Percentiles rank a stretch among this genome's conserved stretches.
Conservation (phyloP, 92 coral and sea anemone species). For the Epizoanthus stellaris region DNA sequence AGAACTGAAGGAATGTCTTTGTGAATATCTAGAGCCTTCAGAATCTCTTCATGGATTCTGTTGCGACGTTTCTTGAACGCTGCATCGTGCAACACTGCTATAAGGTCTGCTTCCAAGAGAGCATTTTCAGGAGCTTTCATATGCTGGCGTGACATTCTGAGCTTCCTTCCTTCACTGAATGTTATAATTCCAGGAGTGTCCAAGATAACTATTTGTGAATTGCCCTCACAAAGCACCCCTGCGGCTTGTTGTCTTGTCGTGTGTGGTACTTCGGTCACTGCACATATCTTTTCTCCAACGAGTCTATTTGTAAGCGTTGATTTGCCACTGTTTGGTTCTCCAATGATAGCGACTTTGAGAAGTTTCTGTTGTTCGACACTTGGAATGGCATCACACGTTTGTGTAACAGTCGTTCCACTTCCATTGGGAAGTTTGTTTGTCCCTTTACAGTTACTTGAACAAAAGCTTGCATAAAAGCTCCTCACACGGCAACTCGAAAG, state of each 20-base stretch:
- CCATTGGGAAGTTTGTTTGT: background rate
- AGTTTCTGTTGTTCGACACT: constrained; percentile 54
- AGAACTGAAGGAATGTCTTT: constrained; percentile 74
- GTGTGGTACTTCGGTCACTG: constrained; percentile 94
- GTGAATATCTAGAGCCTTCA: constrained; percentile 63
- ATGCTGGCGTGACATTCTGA: constrained; percentile 94
- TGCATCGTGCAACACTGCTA: constrained; percentile 85
- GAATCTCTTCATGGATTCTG: constrained; percentile 79
- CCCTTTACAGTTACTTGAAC: background rate
- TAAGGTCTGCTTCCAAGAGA: constrained; percentile 83
- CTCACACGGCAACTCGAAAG: background rate
- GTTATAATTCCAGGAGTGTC: constrained; percentile 97
- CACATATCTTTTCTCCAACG: constrained; percentile 88
- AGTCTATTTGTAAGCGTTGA: constrained; percentile 90
- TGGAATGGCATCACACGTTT: background rate
- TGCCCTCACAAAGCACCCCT: constrained; percentile 74
- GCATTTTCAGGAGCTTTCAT: constrained; percentile 89
- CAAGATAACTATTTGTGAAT: constrained; percentile 79
- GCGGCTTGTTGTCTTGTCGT: constrained; percentile 88
- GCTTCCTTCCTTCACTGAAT: constrained; percentile 76
- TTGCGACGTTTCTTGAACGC: constrained; percentile 74
- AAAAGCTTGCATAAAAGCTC: background rate
- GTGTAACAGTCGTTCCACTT: background rate
- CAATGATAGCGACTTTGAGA: constrained; percentile 87
- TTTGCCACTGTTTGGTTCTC: constrained; percentile 97